Evolutionary conservation across 2,888 invertebrate genomes (phyloP).

Genomic region (Parascotia fuliginaria): DNA sequence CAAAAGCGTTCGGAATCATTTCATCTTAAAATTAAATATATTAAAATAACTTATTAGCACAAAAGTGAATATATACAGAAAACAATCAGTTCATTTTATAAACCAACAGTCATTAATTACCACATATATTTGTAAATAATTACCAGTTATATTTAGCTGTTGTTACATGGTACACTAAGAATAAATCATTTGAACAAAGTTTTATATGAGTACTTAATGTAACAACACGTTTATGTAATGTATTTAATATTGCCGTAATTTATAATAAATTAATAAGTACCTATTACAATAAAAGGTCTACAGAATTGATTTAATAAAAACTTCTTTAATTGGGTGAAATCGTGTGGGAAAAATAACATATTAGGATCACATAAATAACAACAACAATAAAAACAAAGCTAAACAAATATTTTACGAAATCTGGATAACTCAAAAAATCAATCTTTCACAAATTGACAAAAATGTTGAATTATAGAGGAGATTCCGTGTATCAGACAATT

Average conservation of each 20-base stretch:
- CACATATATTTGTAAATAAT: not conserved
- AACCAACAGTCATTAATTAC: constrained; percentile 29
- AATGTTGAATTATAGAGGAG: constrained; percentile 20
- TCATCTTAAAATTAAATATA: constrained; percentile 48
- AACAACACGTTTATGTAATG: constrained; percentile 1
- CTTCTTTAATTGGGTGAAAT: constrained; percentile 10
- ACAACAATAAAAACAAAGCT: constrained; percentile 62
- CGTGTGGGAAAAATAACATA: constrained; percentile 31
- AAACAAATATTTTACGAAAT: constrained; percentile 24
- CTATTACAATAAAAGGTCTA: constrained; percentile 1
- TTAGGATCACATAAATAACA: constrained; percentile 64
- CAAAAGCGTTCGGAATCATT: constrained; percentile 51
- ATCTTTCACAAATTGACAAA: constrained; percentile 10
- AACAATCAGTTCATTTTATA: constrained; percentile 62
- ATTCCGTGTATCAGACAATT: constrained; percentile 21
- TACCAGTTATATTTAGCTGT: constrained; percentile 5
- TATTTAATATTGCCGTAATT: not conserved
- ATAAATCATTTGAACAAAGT: not conserved
- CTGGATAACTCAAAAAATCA: constrained; percentile 25
- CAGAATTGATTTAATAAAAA: not conserved
- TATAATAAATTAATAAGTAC: too few relatives aligned
- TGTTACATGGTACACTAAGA: constrained; percentile 10
- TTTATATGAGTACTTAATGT: not conserved
- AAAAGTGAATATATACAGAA: constrained; percentile 41
- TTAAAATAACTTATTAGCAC: constrained; percentile 59